These are phyloP conservation scores for Cuculus canorus DNA, from an alignment of 2,797 vertebrate species.

Conservation along the genomic window DNA sequence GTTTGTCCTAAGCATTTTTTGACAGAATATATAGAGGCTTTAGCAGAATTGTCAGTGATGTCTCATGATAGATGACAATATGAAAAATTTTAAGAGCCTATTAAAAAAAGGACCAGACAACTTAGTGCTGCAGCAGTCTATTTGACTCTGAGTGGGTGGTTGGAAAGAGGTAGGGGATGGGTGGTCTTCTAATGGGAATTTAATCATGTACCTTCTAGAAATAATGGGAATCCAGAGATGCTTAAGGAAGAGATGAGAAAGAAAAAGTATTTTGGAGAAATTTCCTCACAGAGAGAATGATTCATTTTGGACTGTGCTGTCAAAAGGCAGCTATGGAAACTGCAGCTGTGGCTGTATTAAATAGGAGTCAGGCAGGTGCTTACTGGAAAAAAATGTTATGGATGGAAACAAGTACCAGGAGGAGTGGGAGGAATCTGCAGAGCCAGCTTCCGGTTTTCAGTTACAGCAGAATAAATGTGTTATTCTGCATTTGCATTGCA, in stretches of 20 bases:
- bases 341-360: slow-evolving; percentile 68
- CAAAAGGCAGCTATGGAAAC: slow-evolving; percentile 64
- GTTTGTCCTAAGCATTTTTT: slow-evolving; percentile 30
- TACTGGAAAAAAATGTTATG: slow-evolving; percentile 66
- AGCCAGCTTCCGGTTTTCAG: slow-evolving; percentile 56
- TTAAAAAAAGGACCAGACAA: not conserved
- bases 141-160: slow-evolving; percentile 3
- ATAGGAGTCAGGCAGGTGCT: slow-evolving; percentile 64
- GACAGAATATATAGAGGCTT: slow-evolving; percentile 15
- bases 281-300: slow-evolving; percentile 53
- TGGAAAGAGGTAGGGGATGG: not conserved
- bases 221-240: slow-evolving; percentile 35
- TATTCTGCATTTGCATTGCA: slow-evolving; percentile 63
- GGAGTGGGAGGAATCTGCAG: slow-evolving; percentile 65
- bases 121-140: not conserved
- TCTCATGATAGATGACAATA: slow-evolving; percentile 8
- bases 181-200: slow-evolving; percentile 25
- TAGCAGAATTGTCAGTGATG: slow-evolving; percentile 19
- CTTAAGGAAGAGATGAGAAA: slow-evolving; percentile 55
- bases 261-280: slow-evolving; percentile 56
- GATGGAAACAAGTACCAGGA: slow-evolving; percentile 66
- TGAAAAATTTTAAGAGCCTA: not conserved
- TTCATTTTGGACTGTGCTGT: slow-evolving; percentile 59
- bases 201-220: slow-evolving; percentile 30
- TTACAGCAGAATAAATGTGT: slow-evolving; percentile 49